Base-by-base conservation (phyloP, 2,797 vertebrate species). In the Sebastolobus alascanus region DNA sequence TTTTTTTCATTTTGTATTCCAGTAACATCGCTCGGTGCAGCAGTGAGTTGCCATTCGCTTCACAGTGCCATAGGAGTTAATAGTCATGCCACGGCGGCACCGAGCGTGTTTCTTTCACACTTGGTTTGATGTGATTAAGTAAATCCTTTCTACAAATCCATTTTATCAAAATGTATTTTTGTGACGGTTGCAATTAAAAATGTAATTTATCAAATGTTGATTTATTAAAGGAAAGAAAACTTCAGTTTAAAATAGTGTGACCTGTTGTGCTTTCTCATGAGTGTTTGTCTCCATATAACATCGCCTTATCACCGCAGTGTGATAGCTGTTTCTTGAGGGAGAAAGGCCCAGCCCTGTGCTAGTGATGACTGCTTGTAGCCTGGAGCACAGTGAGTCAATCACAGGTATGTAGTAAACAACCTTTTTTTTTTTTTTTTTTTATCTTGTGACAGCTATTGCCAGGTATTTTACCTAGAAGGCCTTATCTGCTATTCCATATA, bases 201-300 rank as follows among this genome's bases (percentile, higher is more conserved):
- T 94, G 92, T 95, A 93, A 95, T 95, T 95, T 94, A 95, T 94
- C 85, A 94, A 95, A 93, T 87, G 75, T 79, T 80, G 88, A 94
- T 94, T 94, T 93, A 96, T 95, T 95, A 95, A 95, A 95, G 83
- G 38, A 89, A 89, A 87, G 90, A 85, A 91, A 92, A 77, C 59
- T 82, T 80, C 22, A 76, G 52, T 90, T 85, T 85, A 54, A 76
- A 60, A 54, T 77, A 58, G 35, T 13, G 10, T 55, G 13, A 61
- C 25, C 16, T 58, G 37, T 55, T 56, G 43, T 14, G 74, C 12
- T 84, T 75, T 82, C 59, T 64, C 14, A 55, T 29, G 54, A 20
- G 37, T 25, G 27, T 68, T 54, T 35, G 37, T 68, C 13, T 70
- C 27, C 7, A 27, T 68, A 56, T 13, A 46, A n/a, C 65, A 58